Percentiles rank a stretch among this genome's conserved stretches.
These are phyloP conservation scores for Athene cunicularia DNA, from an alignment of 2,113 vertebrate species.

Conservation along the genomic window DNA sequence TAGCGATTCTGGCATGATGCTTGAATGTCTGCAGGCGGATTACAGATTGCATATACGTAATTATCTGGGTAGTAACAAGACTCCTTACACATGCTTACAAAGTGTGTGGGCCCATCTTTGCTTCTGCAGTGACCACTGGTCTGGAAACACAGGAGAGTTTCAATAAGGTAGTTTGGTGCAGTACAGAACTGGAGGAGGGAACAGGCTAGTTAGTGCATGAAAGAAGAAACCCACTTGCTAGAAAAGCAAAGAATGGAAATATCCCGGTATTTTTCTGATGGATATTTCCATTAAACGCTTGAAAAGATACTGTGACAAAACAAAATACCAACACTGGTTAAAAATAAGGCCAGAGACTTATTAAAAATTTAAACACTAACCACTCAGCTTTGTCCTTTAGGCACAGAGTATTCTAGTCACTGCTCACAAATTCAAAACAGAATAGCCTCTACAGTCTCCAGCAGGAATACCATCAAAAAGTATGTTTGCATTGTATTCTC, in stretches of 20 bases:
- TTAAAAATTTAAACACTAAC: background rate
- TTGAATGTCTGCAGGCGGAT: background rate
- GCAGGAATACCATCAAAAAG: background rate
- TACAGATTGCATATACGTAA: background rate
- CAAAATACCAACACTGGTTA: background rate
- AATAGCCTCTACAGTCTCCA: background rate
- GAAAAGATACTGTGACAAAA: background rate
- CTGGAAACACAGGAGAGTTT: background rate
- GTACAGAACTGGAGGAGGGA: background rate
- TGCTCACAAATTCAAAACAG: background rate
- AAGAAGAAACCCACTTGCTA: background rate
- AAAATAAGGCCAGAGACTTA: background rate
- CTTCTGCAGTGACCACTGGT: background rate
- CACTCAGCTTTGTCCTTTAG: background rate
- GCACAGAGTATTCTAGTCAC: background rate
- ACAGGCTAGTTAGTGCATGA: background rate
- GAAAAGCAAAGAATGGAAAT: background rate
- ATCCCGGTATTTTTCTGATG: background rate
- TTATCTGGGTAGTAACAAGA: background rate
- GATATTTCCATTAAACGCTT: background rate
- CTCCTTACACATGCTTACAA: no score
- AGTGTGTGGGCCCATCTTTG: fast-evolving
- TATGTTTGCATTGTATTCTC: background rate
- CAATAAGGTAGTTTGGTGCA: background rate
- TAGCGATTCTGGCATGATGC: background rate